Conservation (phyloP, 2,797 vertebrate species). For the Pseudomugil tenellus region DNA sequence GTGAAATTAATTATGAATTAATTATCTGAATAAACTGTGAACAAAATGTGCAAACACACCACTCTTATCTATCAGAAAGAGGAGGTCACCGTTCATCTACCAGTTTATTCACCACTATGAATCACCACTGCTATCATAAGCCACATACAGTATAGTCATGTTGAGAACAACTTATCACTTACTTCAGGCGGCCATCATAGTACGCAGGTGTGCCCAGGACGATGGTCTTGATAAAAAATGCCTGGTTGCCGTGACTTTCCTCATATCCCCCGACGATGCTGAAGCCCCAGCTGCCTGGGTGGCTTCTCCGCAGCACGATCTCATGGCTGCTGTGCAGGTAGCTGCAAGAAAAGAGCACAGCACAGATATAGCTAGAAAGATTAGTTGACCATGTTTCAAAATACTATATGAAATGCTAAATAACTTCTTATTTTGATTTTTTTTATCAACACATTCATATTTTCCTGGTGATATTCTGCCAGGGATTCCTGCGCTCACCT, state of each 20-base stretch:
- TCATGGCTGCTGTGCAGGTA: slow-evolving; percentile 95
- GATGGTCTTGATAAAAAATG: slow-evolving; percentile 99
- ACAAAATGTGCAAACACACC: slow-evolving; percentile 1
- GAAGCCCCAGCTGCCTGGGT: slow-evolving; percentile 97
- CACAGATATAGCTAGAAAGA: not conserved
- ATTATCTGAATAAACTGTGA: not conserved
- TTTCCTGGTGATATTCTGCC: not conserved
- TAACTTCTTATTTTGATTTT: not conserved
- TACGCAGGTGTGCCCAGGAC: slow-evolving; percentile 98
- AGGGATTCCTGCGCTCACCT: slow-evolving; percentile 80
- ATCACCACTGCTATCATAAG: not conserved
- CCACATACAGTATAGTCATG: slow-evolving; percentile 10
- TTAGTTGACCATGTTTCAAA: not conserved
- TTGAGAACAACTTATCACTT: slow-evolving; percentile 67
- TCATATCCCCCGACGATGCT: slow-evolving; percentile 98
- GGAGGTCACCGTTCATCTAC: slow-evolving; percentile 23
- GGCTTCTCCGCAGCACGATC: slow-evolving; percentile 92
- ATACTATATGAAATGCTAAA: not conserved
- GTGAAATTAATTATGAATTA: not conserved
- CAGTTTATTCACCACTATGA: slow-evolving; percentile 7
- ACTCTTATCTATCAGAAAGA: slow-evolving; percentile 16
- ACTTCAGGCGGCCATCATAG: slow-evolving; percentile 98
- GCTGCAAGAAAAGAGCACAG: slow-evolving; percentile 71
- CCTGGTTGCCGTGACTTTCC: slow-evolving; percentile 97
- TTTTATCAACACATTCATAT: not conserved